These are phyloP conservation scores for Philotrypesis tridentata DNA, from an alignment of 1,140 invertebrate species.

Conservation along the genomic window DNA sequence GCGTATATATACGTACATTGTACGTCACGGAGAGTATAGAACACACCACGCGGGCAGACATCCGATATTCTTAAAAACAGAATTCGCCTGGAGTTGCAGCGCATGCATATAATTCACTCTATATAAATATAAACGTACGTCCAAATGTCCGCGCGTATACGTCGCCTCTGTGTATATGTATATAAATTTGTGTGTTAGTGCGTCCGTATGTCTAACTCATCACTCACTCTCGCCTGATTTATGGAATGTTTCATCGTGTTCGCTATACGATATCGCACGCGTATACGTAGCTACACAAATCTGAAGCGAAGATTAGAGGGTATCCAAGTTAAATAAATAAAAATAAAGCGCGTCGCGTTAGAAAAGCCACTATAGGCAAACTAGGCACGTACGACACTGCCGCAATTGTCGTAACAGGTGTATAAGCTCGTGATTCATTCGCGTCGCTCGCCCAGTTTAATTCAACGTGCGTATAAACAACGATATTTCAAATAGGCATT, in stretches of 20 bases:
- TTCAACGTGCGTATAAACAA: background rate
- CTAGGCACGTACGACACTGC: background rate
- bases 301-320: background rate
- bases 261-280: background rate
- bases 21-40: background rate
- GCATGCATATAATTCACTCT: conserved; percentile 16
- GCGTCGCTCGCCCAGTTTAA: background rate
- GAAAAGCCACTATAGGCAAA: background rate
- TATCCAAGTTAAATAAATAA: background rate
- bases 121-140: conserved; percentile 3
- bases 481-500: conserved; percentile 18
- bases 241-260: conserved; percentile 35
- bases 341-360: conserved; percentile 32
- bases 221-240: conserved; percentile 27
- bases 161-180: background rate
- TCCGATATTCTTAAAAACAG: conserved; percentile 24
- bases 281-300: background rate
- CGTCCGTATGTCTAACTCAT: conserved; percentile 23
- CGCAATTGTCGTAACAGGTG: conserved; percentile 30
- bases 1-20: background rate
- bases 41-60: background rate
- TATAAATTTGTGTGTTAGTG: background rate
- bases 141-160: background rate
- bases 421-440: conserved; percentile 35
- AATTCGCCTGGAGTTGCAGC: conserved; percentile 18